Conservation (phyloP, 2,113 vertebrate species). For the Hemicordylus capensis region DNA sequence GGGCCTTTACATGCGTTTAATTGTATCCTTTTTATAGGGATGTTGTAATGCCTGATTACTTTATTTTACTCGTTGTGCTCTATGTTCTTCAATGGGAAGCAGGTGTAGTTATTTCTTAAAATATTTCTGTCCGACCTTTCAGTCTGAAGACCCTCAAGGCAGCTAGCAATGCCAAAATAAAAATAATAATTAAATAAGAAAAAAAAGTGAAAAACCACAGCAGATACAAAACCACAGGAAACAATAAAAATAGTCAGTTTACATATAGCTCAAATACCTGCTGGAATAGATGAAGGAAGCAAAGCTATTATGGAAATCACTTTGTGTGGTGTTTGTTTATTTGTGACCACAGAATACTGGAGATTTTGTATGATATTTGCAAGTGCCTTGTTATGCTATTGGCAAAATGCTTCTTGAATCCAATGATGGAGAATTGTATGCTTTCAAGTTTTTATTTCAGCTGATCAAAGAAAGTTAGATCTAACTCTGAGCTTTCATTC, state of each 20-base stretch:
- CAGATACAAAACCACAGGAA: neutral
- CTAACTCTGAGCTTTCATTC: neutral
- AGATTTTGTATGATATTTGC: neutral
- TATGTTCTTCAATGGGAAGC: slow-evolving; percentile 1
- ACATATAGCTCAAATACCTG: neutral
- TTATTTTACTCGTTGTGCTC: slow-evolving; percentile 19
- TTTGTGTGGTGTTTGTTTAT: slow-evolving; percentile 18
- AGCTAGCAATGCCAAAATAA: neutral
- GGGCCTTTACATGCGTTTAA: neutral
- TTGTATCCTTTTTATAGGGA: neutral
- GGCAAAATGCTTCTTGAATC: neutral
- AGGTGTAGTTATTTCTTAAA: neutral
- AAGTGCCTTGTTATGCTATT: neutral
- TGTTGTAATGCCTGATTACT: neutral
- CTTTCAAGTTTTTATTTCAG: neutral
- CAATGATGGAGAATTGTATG: neutral
- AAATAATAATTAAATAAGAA: neutral
- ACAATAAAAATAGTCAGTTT: neutral
- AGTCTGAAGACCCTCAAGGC: neutral
- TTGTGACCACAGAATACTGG: neutral
- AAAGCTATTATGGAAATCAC: neutral
- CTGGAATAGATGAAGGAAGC: neutral
- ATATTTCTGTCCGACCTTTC: neutral
- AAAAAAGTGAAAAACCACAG: neutral
- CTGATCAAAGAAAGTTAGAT: neutral